Evolutionary conservation across 2,113 vertebrate genomes (phyloP).

Genomic region (Apteryx mantelli): DNA sequence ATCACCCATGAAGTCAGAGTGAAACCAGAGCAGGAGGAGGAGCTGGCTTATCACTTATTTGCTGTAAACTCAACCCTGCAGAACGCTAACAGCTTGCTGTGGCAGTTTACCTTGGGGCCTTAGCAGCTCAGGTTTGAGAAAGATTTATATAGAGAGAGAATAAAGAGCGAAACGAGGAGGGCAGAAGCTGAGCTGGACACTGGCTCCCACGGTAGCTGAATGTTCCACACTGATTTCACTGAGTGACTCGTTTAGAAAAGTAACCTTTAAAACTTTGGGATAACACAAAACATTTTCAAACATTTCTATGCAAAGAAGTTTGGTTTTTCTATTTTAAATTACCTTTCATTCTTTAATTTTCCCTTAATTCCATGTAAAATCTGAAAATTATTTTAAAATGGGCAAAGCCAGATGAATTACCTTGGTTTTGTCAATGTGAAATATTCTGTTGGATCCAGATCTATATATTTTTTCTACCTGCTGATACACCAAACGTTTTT

Average conservation of each 20-base stretch:
- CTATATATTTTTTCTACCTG: not conserved
- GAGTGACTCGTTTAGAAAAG: not conserved
- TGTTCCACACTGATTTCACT: not conserved
- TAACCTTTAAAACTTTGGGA: not conserved
- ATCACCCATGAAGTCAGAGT: not conserved
- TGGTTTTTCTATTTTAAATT: not conserved
- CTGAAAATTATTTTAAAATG: not conserved
- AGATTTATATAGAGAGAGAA: not conserved
- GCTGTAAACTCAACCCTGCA: not conserved
- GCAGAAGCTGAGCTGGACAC: too few species aligned
- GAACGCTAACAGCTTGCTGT: not conserved
- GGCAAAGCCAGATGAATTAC: not conserved
- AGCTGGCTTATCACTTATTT: not conserved
- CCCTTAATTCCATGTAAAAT: not conserved
- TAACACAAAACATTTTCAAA: not conserved
- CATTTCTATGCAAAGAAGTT: not conserved
- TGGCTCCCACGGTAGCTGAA: too few species aligned
- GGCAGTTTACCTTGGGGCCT: not conserved
- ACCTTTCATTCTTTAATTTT: not conserved
- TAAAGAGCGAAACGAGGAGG: not conserved
- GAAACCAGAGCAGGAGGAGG: not conserved
- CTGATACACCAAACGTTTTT: rapidly evolving
- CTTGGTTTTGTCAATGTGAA: not conserved
- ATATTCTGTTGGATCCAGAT: not conserved
- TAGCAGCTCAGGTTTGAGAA: not conserved